phyloP scores from a whole-genome alignment of 2,797 vertebrate genomes.

The Hemibagrus guttatus region DNA sequence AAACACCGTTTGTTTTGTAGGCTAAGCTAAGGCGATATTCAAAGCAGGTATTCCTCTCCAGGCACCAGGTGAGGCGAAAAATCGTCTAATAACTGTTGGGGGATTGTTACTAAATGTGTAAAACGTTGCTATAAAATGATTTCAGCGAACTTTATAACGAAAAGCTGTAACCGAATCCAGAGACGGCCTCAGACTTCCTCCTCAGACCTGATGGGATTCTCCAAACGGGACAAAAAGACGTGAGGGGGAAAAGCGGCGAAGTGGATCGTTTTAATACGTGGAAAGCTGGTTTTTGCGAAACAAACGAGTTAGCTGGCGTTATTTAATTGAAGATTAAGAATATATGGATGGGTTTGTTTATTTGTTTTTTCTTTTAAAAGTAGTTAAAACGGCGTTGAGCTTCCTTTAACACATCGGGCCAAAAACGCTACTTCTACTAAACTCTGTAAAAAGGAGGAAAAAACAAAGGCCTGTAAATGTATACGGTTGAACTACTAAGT shows the following conservation, averaged over 20 bases:
- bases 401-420: conserved; percentile 19
- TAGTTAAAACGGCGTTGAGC: conserved; percentile 23
- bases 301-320: neutral
- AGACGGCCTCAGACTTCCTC: conserved; percentile 40
- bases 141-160: conserved; percentile 19
- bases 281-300: neutral
- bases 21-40: neutral
- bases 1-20: conserved; percentile 16
- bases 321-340: neutral
- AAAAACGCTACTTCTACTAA: neutral
- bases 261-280: neutral
- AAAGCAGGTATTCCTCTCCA: neutral
- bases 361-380: neutral
- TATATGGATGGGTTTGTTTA: neutral
- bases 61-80: neutral
- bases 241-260: conserved; percentile 27
- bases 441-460: neutral
- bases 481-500: neutral
- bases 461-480: too few relatives aligned
- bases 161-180: conserved; percentile 39
- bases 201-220: conserved; percentile 39
- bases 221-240: conserved; percentile 48
- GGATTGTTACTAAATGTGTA: neutral
- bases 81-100: accelerated
- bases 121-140: neutral